phyloP scores from a whole-genome alignment of 2,888 invertebrate species.

The Aspidapion aeneum region DNA sequence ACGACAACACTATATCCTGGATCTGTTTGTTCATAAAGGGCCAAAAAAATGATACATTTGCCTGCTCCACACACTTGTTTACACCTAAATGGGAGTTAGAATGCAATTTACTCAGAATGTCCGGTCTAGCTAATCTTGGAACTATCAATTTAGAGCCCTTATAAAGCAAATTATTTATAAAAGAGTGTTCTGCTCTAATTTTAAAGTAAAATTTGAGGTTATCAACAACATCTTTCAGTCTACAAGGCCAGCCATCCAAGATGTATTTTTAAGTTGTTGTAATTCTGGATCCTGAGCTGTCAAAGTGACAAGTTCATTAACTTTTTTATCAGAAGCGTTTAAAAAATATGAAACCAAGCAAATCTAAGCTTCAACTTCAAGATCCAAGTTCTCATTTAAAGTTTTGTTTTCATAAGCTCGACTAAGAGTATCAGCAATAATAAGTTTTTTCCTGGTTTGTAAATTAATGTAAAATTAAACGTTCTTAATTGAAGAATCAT shows the following conservation, averaged over 20 bases:
- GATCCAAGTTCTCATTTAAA: background rate
- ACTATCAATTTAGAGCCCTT: background rate
- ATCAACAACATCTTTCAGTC: background rate
- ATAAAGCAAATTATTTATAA: background rate
- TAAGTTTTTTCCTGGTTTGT: background rate
- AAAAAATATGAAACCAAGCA: background rate
- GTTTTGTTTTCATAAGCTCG: background rate
- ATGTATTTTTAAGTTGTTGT: background rate
- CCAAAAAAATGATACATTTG: constrained; percentile 10
- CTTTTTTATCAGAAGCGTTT: background rate
- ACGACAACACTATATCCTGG: constrained; percentile 3
- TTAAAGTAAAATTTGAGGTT: background rate
- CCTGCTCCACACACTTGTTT: constrained; percentile 2
- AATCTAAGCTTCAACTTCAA: background rate
- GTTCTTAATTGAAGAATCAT: background rate
- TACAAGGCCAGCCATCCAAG: background rate
- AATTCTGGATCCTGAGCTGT: background rate
- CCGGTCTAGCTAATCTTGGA: background rate
- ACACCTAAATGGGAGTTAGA: constrained; percentile 2
- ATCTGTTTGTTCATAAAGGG: constrained; percentile 10
- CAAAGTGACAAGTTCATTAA: background rate
- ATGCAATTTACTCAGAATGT: constrained; percentile 3
- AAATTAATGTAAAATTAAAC: background rate
- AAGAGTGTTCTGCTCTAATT: background rate
- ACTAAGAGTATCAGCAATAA: constrained; percentile 1